These are phyloP conservation scores for Ianthella basta DNA, from an alignment of 37 sponge, comb jelly and placozoan species.

Conservation along the genomic window DNA sequence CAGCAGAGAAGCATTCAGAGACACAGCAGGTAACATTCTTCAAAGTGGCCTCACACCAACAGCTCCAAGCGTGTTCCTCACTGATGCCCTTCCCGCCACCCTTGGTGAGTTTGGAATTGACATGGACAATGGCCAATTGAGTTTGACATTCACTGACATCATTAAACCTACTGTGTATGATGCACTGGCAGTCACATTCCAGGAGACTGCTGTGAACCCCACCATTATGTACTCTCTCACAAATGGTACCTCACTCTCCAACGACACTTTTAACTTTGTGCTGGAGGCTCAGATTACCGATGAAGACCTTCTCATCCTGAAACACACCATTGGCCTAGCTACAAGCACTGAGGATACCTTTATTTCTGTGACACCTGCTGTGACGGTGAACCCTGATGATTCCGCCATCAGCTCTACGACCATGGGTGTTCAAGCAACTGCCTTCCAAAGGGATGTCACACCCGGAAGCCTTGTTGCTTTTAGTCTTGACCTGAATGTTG, in stretches of 20 bases:
- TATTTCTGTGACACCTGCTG: constrained; percentile 58
- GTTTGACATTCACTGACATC: constrained; percentile 87
- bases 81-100: constrained; percentile 61
- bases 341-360: constrained; percentile 64
- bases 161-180: constrained; percentile 59
- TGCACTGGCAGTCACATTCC: constrained; percentile 75
- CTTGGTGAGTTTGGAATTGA: constrained; percentile 76
- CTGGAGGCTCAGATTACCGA: constrained; percentile 65
- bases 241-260: constrained; percentile 65
- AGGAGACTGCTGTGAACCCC: constrained; percentile 57
- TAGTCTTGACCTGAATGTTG: constrained; percentile 67
- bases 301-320: constrained; percentile 66
- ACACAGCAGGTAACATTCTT: constrained; percentile 70
- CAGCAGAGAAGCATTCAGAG: constrained; percentile 61
- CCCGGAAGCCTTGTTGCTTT: constrained; percentile 70
- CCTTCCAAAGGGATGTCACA: constrained; percentile 64
- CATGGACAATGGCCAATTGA: constrained; percentile 72
- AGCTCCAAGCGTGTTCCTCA: constrained; percentile 30
- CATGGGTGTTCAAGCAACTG: constrained; percentile 61
- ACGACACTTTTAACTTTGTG: constrained; percentile 68
- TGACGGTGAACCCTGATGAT: constrained; percentile 52
- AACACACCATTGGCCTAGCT: constrained; percentile 66
- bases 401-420: constrained; percentile 35
- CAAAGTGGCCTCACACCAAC: constrained; percentile 39
- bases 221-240: constrained; percentile 59